Base-by-base conservation (phyloP, 2,797 vertebrate genomes). In the Scomberomorus guttatus region DNA sequence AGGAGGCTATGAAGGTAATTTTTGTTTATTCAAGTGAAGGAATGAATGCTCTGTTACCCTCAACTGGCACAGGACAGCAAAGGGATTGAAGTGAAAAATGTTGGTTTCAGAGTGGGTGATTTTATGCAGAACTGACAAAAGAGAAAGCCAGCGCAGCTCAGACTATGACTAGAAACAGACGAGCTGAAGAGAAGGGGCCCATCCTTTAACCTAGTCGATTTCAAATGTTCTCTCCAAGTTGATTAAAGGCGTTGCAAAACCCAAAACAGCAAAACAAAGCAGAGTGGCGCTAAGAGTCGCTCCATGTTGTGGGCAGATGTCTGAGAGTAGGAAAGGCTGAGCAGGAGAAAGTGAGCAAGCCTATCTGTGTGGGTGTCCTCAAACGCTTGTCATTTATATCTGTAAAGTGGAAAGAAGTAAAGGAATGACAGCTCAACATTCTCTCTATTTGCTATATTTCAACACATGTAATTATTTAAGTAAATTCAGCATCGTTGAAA, bases 291-390 rank as follows among this genome's bases (percentile, higher is more conserved):
- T 68, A 58, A 75, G 63, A 82, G 84, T 37, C 24, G n/a, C 65
- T 85, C 75, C 91, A 94, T 92, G 92, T 92, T 94, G 91, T 81
- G 72, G 85, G 67, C 94, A 95, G 93, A 94, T 95, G 94, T 94
- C 67, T 85, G 71, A 74, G 69, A 29, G 56, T 66, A 74, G 81
- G 25, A 63, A 52, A 75, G 59, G 66, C 77, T 75, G 72, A 84
- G 71, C 7, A 27, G 72, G 81, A 89, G 87, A 88, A 80, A 87
- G 81, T 86, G 61, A 87, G 44, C 9, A 15, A n/a, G 37, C 17
- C 64, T 72, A 55, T 58, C 73, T 75, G 70, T 20, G 25, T 39
- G 74, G 56, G 55, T 50, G 67, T 80, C 77, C 71, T 55, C 56
- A 17, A 63, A 89, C 68, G 48, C 58, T 42, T 62, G 3, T 18